Conservation (phyloP, 2,797 vertebrate genomes). For the Pipistrellus nathusii region DNA sequence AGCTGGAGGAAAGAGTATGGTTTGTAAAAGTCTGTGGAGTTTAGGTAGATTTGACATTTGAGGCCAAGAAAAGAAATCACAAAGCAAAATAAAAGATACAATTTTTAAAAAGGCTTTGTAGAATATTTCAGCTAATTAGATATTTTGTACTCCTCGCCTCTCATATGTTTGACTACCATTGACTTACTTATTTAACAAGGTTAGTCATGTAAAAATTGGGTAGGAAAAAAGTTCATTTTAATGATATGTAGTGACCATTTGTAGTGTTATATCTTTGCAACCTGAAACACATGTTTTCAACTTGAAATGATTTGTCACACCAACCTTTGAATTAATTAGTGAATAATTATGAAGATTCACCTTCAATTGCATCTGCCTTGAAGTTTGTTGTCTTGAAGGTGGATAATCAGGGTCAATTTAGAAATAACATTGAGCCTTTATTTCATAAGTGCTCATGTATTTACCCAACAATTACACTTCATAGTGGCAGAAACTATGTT, state of each 20-base stretch:
- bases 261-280: conserved; percentile 10
- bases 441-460: not conserved
- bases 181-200: conserved; percentile 15
- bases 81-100: not conserved
- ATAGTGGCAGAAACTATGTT: not conserved
- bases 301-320: conserved; percentile 53
- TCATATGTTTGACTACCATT: not conserved
- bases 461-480: not conserved
- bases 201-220: not conserved
- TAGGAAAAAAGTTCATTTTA: not conserved
- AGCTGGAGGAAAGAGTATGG: not conserved
- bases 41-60: not conserved
- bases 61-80: conserved; percentile 24
- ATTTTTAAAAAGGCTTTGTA: not conserved
- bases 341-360: conserved; percentile 19
- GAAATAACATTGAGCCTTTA: conserved; percentile 22
- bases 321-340: conserved; percentile 45
- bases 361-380: not conserved
- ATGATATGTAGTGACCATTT: not conserved
- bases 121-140: not conserved
- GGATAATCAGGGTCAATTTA: not conserved
- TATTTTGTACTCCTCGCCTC: not conserved
- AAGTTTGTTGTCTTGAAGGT: not conserved
- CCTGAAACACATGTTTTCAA: not conserved
- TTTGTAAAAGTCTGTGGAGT: not conserved